Conservation (phyloP, 2,113 vertebrate genomes). For the Apodemus sylvaticus region DNA sequence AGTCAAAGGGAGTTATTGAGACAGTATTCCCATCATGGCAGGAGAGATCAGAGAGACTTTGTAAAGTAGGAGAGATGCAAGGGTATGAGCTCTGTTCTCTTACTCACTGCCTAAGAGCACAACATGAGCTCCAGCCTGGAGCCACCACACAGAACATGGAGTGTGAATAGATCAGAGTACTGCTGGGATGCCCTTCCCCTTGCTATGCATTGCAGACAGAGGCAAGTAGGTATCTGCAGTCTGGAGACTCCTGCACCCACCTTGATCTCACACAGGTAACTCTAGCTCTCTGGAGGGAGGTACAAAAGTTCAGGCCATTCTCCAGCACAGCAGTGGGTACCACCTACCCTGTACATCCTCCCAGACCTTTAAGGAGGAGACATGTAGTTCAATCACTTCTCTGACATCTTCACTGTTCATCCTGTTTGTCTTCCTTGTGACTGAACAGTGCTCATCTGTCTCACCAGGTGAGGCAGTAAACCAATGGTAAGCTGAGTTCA, state of each 20-base stretch:
- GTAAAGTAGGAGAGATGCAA: neutral
- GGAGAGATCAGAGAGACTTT: neutral
- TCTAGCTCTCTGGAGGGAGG: neutral
- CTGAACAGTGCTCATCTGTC: neutral
- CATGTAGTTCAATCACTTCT: neutral
- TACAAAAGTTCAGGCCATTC: no score
- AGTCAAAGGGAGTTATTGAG: neutral
- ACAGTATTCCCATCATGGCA: no score
- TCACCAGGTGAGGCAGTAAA: neutral
- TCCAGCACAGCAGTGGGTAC: fast-evolving
- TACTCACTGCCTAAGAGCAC: neutral
- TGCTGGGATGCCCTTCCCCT: neutral
- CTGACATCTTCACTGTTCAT: neutral
- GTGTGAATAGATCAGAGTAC: fast-evolving
- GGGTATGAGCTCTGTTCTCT: neutral
- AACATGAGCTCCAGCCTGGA: neutral
- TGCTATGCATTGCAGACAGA: neutral
- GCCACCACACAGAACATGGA: neutral
- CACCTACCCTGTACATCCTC: neutral
- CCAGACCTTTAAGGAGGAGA: neutral
- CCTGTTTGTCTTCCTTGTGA: neutral
- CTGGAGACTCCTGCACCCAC: neutral
- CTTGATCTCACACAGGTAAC: neutral
- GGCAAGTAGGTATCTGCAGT: neutral
- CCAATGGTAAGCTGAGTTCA: neutral